These are phyloP conservation scores for Triplophysa rosa DNA, from an alignment of 2,113 vertebrate species.

Conservation along the genomic window DNA sequence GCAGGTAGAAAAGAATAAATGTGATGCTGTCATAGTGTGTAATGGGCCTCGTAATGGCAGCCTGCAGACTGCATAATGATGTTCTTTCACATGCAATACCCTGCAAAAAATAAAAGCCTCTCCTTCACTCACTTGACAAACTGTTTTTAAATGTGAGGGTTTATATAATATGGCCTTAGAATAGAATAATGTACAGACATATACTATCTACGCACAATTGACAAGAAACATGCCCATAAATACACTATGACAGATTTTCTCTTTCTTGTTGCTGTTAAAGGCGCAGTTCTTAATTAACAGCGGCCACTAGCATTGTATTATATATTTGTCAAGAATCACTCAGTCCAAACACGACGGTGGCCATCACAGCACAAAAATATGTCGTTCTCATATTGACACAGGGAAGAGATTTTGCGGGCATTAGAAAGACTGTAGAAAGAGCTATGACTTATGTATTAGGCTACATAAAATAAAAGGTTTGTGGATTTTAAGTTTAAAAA, in stretches of 20 bases:
- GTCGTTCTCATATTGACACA: too few species aligned
- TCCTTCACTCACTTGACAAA: conserved; percentile 5
- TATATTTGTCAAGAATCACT: too few species aligned
- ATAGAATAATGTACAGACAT: conserved; percentile 3
- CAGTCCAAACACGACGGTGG: too few species aligned
- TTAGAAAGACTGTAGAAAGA: too few species aligned
- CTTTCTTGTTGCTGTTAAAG: background rate
- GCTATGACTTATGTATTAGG: too few species aligned
- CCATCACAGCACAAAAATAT: too few species aligned
- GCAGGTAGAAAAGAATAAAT: conserved; percentile 77
- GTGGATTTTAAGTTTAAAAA: too few species aligned
- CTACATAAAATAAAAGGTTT: too few species aligned
- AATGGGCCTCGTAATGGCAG: conserved; percentile 80
- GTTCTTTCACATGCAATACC: conserved; percentile 59
- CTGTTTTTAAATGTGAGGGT: background rate
- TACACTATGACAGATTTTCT: background rate
- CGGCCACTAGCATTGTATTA: too few species aligned
- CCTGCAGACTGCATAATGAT: conserved; percentile 71
- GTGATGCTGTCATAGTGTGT: conserved; percentile 75
- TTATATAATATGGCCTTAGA: background rate
- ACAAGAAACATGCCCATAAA: background rate
- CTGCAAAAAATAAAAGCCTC: conserved; percentile 46
- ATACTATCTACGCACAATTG: background rate
- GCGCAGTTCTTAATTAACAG: too few species aligned
- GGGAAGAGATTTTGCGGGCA: too few species aligned